Evolutionary conservation across 2,888 invertebrate genomes (phyloP).

Genomic region (Meandrusa payeni): DNA sequence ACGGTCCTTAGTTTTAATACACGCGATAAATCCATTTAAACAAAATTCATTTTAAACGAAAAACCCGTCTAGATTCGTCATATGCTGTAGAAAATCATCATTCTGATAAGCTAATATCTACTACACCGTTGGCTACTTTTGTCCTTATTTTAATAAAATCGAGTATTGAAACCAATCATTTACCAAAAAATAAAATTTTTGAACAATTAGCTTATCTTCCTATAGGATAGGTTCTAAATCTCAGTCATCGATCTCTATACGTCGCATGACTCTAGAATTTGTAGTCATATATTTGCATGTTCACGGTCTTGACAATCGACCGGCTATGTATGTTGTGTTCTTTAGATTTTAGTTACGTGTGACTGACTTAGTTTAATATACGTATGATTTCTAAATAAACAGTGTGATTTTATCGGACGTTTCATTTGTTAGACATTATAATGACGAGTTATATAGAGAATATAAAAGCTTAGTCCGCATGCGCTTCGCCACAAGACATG

Average conservation of each 20-base stretch:
- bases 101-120: background rate
- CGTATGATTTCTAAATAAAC: conserved; percentile 21
- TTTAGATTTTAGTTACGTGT: conserved; percentile 48
- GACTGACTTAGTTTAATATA: conserved; percentile 63
- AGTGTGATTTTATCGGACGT: conserved; percentile 21
- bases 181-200: conserved; percentile 4
- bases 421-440: conserved; percentile 10
- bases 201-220: background rate
- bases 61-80: background rate
- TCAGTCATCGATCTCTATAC: conserved; percentile 14
- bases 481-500: background rate
- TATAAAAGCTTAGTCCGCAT: conserved; percentile 11
- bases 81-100: background rate
- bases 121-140: background rate
- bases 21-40: conserved; percentile 19
- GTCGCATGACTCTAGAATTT: conserved; percentile 16
- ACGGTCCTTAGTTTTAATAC: conserved; percentile 41
- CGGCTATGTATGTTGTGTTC: conserved; percentile 37
- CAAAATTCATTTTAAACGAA: conserved; percentile 4
- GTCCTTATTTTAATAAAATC: background rate
- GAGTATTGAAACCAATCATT: conserved; percentile 7
- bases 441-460: conserved; percentile 30
- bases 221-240: conserved; percentile 7
- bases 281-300: conserved; percentile 24
- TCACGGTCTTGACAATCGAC: conserved; percentile 30